Conservation (phyloP, 2,888 invertebrate genomes). For the Sturmia bella region DNA sequence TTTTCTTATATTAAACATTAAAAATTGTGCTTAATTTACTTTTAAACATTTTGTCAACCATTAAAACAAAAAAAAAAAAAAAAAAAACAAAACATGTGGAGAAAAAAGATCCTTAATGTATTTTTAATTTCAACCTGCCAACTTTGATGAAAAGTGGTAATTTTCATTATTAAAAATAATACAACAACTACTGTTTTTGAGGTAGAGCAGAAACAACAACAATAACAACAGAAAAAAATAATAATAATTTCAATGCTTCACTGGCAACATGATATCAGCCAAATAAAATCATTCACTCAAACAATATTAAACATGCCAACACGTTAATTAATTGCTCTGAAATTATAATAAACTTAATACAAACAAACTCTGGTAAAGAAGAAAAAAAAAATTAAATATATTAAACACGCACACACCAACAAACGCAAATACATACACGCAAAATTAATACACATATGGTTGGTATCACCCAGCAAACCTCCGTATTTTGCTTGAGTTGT, state of each 20-base stretch:
- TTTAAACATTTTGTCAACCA: constrained; percentile 32
- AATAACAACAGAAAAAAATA: background rate
- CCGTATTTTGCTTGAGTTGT: too few species aligned
- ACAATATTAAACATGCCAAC: constrained; percentile 69
- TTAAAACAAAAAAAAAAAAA: constrained; percentile 4
- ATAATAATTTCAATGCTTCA: constrained; percentile 59
- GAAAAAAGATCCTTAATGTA: constrained; percentile 60
- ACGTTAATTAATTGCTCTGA: constrained; percentile 69
- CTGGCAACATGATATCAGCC: constrained; percentile 37
- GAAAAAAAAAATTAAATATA: background rate
- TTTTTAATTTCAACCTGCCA: constrained; percentile 68
- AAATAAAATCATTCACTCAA: constrained; percentile 63
- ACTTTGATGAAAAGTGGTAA: constrained; percentile 68
- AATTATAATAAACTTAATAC: constrained; percentile 67
- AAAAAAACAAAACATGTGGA: too few species aligned
- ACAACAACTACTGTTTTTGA: constrained; percentile 34
- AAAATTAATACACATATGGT: too few species aligned
- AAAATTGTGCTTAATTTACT: constrained; percentile 39
- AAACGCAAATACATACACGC: background rate
- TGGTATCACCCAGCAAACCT: too few species aligned
- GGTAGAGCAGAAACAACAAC: constrained; percentile 19
- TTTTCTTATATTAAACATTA: constrained; percentile 7
- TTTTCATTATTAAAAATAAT: constrained; percentile 63
- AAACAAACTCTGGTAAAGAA: constrained; percentile 8
- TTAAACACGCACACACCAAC: background rate